Conservation (phyloP, 2,797 vertebrate species). For the Chrosomus eos region DNA sequence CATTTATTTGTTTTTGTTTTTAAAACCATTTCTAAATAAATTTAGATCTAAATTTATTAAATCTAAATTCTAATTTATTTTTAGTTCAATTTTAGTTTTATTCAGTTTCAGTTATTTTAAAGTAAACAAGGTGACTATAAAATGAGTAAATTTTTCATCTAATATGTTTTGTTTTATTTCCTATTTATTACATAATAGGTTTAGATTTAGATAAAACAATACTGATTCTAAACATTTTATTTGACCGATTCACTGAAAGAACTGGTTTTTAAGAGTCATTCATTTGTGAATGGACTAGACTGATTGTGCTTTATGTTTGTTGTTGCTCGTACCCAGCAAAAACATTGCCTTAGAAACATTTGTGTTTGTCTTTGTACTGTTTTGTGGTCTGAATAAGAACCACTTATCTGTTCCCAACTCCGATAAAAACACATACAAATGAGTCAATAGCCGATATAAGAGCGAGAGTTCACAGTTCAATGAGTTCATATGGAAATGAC, state of each 20-base stretch:
- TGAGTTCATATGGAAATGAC: neutral
- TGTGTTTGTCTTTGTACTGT: neutral
- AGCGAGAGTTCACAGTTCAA: neutral
- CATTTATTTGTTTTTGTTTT: neutral
- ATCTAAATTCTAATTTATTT: neutral
- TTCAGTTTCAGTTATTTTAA: neutral
- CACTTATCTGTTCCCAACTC: neutral
- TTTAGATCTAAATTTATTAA: too few species aligned
- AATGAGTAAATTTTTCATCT: neutral
- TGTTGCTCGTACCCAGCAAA: neutral
- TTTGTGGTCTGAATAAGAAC: neutral
- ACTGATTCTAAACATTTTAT: neutral
- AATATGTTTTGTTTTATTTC: neutral
- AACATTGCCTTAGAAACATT: neutral
- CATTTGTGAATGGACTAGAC: neutral
- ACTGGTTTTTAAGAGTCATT: neutral
- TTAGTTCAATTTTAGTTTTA: neutral
- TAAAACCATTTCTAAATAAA: neutral
- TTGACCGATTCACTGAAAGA: neutral
- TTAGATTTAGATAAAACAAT: neutral
- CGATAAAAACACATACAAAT: neutral
- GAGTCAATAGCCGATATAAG: neutral
- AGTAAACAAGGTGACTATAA: neutral
- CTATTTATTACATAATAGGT: neutral
- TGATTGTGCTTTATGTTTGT: constrained; percentile 1